phyloP scores from a whole-genome alignment of 2,797 vertebrate species.

The Triplophysa bombifrons region DNA sequence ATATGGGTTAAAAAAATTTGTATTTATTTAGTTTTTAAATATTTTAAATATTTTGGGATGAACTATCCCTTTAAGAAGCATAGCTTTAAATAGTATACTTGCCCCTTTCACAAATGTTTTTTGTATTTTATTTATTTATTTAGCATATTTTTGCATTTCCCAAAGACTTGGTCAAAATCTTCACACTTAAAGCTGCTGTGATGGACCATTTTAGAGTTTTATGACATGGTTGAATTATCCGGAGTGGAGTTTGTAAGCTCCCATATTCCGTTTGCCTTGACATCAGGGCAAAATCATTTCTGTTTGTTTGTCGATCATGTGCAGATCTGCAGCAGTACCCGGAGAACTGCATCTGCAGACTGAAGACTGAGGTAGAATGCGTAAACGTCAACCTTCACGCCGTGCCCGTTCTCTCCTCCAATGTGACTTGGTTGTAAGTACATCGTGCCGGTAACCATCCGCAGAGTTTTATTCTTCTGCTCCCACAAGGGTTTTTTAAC shows the following conservation, averaged over 20 bases:
- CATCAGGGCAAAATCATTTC: neutral
- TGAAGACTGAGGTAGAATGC: slow-evolving; percentile 75
- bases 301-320: slow-evolving; percentile 33
- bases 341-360: slow-evolving; percentile 72
- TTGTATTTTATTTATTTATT: no score
- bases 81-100: no score
- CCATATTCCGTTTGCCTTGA: neutral
- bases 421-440: slow-evolving; percentile 77
- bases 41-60: no score
- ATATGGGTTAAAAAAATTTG: no score
- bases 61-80: no score
- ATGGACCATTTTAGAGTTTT: neutral
- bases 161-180: no score
- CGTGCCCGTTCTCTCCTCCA: slow-evolving; percentile 73
- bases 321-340: slow-evolving; percentile 74
- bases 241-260: neutral
- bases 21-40: no score
- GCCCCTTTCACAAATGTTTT: no score
- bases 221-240: neutral
- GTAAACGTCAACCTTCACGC: slow-evolving; percentile 70
- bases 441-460: neutral
- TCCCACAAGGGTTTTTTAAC: slow-evolving; percentile 2
- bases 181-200: neutral
- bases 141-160: no score
- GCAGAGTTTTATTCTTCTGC: slow-evolving; percentile 3